These are phyloP conservation scores for Hipposideros armiger DNA, from an alignment of 2,113 vertebrate species.

Conservation along the genomic window DNA sequence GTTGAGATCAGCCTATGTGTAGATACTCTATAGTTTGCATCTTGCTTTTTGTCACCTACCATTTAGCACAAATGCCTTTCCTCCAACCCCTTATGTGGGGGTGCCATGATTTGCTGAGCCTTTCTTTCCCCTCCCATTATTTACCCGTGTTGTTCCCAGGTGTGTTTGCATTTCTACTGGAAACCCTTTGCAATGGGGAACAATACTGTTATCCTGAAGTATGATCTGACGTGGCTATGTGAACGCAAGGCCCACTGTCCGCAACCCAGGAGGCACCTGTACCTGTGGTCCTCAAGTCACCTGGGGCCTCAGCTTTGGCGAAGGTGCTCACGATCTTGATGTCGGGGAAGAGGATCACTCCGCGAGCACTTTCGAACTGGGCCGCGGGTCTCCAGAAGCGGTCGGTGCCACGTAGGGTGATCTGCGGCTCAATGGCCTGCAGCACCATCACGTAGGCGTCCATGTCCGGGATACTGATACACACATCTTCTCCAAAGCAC, in stretches of 20 bases:
- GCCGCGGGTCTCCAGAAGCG: conserved; percentile 91
- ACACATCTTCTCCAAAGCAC: conserved; percentile 98
- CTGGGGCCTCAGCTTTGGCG: conserved; percentile 86
- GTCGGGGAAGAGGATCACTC: conserved; percentile 93
- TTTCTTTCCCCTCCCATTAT: background rate
- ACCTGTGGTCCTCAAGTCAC: conserved; percentile 80
- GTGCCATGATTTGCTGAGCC: background rate
- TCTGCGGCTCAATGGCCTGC: conserved; percentile 96
- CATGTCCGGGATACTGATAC: conserved; percentile 95
- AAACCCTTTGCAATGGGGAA: background rate
- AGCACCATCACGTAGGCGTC: conserved; percentile 96
- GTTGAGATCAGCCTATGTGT: background rate
- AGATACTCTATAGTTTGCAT: background rate
- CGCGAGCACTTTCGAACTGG: conserved; percentile 90
- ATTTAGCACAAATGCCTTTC: background rate
- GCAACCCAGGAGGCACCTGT: conserved; percentile 59
- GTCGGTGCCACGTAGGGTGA: conserved; percentile 94
- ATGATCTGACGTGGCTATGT: fast-evolving
- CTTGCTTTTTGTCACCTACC: background rate
- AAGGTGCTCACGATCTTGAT: conserved; percentile 96
- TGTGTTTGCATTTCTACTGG: background rate
- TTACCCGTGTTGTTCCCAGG: background rate
- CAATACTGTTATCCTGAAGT: background rate
- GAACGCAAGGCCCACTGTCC: background rate
- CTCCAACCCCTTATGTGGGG: background rate